Evolutionary conservation across 2,888 invertebrate species (phyloP), one percentile per base, ranked within the genome.

Genomic region (Andrena hattorfiana): DNA sequence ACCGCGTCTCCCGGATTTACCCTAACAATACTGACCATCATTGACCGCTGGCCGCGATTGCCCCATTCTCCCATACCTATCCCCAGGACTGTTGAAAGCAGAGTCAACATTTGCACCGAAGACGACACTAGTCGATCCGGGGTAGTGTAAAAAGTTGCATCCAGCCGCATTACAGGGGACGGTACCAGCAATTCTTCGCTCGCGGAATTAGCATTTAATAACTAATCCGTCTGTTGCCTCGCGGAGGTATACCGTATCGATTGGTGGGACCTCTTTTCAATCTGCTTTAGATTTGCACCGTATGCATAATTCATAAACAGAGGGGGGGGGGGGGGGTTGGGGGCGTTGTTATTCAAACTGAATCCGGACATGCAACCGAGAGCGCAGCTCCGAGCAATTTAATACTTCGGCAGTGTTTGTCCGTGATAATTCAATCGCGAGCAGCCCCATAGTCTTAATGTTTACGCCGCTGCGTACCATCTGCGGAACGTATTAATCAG

Each of bases 401-500:
- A 66, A 81, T 81, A 51, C 74, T 54, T 81, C 26, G 81, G 73
- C 68, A 73, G 73, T 49, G 23, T 59, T 59, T 68, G 68, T 69
- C 54, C 69, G 71, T 56, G 81, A 88, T 87, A 80, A 85, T 85
- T 74, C 80, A 74, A 84, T 89, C 77, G 77, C 60, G 64, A 63
- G 60, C 56, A 72, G 66, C 60, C 26, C 63, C 26, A 73, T 77
- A 54, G 83, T 87, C 85, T 87, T 89, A 87, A 85, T 87, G 89
- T 87, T 89, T 87, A 87, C 87, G 84, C 81, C 89, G 76, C 66
- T 64, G 32, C 62, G 88, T 84, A 88, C 87, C 88, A 88, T 88
- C 88, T 88, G 88, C 79, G 71, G 77, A 42, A 75, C 54, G 87
- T 85, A 88, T 88, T 88, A 88, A 88, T 89, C 88, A 89, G 76